Evolutionary conservation across 1,140 invertebrate genomes (phyloP).

Genomic region (Idris sp.): DNA sequence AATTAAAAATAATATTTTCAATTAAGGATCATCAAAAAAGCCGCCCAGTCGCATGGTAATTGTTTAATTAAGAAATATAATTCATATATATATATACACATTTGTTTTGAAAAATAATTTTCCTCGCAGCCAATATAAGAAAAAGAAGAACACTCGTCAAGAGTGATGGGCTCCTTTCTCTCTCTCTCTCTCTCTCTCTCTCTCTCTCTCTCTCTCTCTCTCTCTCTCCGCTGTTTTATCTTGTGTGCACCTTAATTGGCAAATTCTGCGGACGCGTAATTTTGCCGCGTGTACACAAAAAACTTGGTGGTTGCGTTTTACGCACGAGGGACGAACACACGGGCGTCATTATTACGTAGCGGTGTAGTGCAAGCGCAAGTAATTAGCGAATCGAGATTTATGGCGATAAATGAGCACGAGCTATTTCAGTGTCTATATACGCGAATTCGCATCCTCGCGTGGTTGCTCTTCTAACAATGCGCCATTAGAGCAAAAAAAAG

Average conservation of each 20-base stretch:
- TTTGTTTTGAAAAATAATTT: slow-evolving; percentile 40
- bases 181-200: too few species aligned
- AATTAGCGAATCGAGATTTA: slow-evolving; percentile 74
- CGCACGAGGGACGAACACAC: slow-evolving; percentile 62
- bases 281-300: slow-evolving; percentile 47
- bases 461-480: slow-evolving; percentile 38
- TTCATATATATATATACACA: too few species aligned
- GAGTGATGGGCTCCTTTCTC: too few species aligned
- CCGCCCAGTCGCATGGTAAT: slow-evolving; percentile 23
- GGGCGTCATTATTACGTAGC: slow-evolving; percentile 66
- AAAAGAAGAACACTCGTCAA: slow-evolving; percentile 40
- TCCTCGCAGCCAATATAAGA: slow-evolving; percentile 8
- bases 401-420: slow-evolving; percentile 68
- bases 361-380: slow-evolving; percentile 63
- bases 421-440: slow-evolving; percentile 46
- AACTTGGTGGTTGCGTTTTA: slow-evolving; percentile 64
- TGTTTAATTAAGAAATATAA: slow-evolving; percentile 49
- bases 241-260: slow-evolving; percentile 58
- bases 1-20: slow-evolving; percentile 16
- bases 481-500: slow-evolving; percentile 15
- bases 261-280: slow-evolving; percentile 57
- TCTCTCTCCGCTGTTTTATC: slow-evolving; percentile 50
- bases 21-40: slow-evolving; percentile 28
- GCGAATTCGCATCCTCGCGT: slow-evolving; percentile 56
- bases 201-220: too few species aligned